phyloP scores from a whole-genome alignment of 2,113 vertebrate genomes.

The Macrotus californicus region DNA sequence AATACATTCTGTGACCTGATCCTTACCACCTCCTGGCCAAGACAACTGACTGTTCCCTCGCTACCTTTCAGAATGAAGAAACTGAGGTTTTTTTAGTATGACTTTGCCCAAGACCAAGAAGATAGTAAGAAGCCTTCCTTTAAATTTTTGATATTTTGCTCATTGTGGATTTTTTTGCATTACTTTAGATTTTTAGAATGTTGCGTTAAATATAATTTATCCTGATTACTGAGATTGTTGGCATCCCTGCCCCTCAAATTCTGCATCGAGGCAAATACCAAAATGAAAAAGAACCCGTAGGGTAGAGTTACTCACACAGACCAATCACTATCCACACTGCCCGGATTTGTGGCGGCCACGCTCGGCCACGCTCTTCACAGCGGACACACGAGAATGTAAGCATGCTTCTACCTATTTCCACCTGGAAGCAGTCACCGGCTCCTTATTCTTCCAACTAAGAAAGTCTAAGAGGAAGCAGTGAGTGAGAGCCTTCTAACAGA shows the following conservation, averaged over 20 bases:
- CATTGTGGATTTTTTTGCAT: not conserved
- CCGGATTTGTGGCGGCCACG: not conserved
- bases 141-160: not conserved
- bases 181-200: not conserved
- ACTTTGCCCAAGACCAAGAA: not conserved
- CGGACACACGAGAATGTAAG: fast-evolving
- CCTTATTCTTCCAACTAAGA: not conserved
- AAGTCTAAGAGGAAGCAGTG: not conserved
- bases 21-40: not conserved
- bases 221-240: not conserved
- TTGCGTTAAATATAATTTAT: not conserved
- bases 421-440: no score
- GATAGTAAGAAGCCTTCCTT: not conserved
- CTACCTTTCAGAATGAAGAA: not conserved
- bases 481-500: not conserved
- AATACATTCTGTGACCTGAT: not conserved
- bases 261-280: not conserved
- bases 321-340: not conserved
- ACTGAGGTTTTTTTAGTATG: not conserved
- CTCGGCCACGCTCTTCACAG: no score
- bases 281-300: not conserved
- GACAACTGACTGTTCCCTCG: not conserved
- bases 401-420: not conserved
- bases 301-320: not conserved
- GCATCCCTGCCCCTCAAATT: not conserved